Evolutionary conservation across 2,113 vertebrate genomes (phyloP), one percentile per base, ranked within the genome.

Genomic region (Symphodus melops): DNA sequence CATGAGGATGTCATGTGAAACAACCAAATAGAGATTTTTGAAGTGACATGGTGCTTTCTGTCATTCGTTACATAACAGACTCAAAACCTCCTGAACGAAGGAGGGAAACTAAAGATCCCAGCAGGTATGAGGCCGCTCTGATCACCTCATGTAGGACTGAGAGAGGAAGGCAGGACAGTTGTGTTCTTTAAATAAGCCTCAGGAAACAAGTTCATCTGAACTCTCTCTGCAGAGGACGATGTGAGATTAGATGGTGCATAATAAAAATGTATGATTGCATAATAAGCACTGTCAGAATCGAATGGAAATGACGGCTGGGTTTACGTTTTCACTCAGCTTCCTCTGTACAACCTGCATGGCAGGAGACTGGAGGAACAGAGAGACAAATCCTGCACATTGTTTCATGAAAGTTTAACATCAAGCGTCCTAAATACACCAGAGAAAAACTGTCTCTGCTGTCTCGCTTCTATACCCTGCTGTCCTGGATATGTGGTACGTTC

Each of bases 141-240:
- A 44, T 12, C 42, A 44, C 42, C 42, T 44, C 13, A 48, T 51
- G 48, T n/a, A n/a, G 48, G 48, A n/a, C 42, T 51, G 17, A 51
- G 48, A 8, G 46, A 28, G 25, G 36, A 28, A 37, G 20, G 44
- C 44, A 21, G 9, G 28, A 33, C 14, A 5, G 51, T 9, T 8
- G 36, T 41, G 21, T 10, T 2, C 25, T 54, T 62, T 57, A 56
- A 73, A 64, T 55, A 46, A 63, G 6, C 39, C n/a, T 49, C 16
- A 5, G 25, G 42, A 65, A 57, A 65, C 53, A 49, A 57, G 17
- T 36, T 64, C 23, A 73, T 49, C 25, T 59, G 28, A 23, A 21
- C n/a, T 60, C 9, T 25, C 46, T 61, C 13, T 48, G 16, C 59
- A 55, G 37, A 64, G 46, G 52, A 7, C 60, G 33, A 12, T 13